Evolutionary conservation across 2,113 vertebrate species (phyloP).

Genomic region (Vulpes vulpes): DNA sequence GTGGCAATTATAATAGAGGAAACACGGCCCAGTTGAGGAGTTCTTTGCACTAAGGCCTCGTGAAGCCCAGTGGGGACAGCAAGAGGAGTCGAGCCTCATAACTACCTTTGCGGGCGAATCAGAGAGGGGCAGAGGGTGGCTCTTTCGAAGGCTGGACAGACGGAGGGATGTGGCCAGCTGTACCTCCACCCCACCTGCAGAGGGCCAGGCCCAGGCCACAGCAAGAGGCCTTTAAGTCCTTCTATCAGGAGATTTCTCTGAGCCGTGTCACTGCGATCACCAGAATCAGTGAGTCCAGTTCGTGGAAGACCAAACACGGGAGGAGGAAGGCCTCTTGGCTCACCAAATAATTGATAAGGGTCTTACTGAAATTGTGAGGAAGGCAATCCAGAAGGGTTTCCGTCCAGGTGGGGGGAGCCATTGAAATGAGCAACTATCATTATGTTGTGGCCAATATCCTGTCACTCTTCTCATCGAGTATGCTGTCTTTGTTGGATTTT

Average conservation of each 20-base stretch:
- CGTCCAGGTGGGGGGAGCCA: too few relatives aligned
- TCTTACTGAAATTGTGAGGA: not conserved
- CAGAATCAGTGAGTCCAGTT: not conserved
- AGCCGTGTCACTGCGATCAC: accelerated
- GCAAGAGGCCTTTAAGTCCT: not conserved
- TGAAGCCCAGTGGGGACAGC: not conserved
- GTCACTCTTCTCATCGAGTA: accelerated
- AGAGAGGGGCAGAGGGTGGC: not conserved
- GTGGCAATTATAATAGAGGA: not conserved
- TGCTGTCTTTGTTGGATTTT: not conserved
- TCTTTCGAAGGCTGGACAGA: not conserved
- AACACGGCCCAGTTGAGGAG: not conserved
- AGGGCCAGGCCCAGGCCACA: not conserved
- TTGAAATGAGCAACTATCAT: not conserved
- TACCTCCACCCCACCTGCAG: accelerated
- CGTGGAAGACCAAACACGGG: not conserved
- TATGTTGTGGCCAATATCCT: accelerated
- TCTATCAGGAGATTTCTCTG: not conserved
- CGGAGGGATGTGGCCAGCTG: accelerated
- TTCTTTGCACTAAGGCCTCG: not conserved
- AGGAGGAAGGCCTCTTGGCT: not conserved
- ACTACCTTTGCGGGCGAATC: not conserved
- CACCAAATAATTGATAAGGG: not conserved
- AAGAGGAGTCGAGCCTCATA: not conserved
- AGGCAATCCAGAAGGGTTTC: not conserved